Evolutionary conservation across 2,113 vertebrate species (phyloP).

Genomic region (Oncorhynchus kisutch): DNA sequence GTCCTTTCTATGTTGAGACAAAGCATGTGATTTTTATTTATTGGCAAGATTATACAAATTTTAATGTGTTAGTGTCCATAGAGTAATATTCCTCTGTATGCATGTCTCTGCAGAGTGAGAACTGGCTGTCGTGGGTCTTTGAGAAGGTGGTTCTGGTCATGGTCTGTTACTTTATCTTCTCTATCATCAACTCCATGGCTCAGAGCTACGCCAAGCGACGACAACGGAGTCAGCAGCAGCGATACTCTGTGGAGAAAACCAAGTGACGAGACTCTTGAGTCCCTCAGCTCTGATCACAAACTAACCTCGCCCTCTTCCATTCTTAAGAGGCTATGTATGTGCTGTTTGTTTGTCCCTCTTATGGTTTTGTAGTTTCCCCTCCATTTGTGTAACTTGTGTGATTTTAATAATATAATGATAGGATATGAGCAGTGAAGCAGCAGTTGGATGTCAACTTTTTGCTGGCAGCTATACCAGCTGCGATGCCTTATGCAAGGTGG

Average conservation of each 20-base stretch:
- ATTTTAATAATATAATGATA: conserved; percentile 56
- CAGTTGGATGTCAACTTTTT: conserved; percentile 45
- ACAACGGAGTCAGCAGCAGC: conserved; percentile 77
- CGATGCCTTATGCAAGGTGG: conserved; percentile 75
- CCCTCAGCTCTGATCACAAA: conserved; percentile 41
- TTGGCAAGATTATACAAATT: background rate
- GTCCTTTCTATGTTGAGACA: background rate
- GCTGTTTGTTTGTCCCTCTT: conserved; percentile 64
- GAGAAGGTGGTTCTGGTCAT: conserved; percentile 96
- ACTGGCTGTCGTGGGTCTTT: conserved; percentile 97
- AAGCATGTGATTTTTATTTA: background rate
- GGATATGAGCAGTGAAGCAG: conserved; percentile 51
- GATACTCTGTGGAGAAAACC: conserved; percentile 90
- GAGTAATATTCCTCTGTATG: background rate
- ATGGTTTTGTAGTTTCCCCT: conserved; percentile 51
- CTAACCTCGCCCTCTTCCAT: conserved; percentile 59
- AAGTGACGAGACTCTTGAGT: conserved; percentile 79
- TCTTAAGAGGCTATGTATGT: conserved; percentile 50
- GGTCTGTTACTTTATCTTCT: conserved; percentile 97
- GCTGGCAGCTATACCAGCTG: conserved; percentile 58
- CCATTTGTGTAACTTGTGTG: conserved; percentile 48
- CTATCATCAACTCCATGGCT: conserved; percentile 98
- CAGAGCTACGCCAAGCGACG: conserved; percentile 95
- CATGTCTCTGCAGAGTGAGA: conserved; percentile 81
- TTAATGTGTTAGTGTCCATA: background rate